These are phyloP conservation scores for Adineta ricciae DNA, from an alignment of 2,888 invertebrate species.

Conservation along the genomic window DNA sequence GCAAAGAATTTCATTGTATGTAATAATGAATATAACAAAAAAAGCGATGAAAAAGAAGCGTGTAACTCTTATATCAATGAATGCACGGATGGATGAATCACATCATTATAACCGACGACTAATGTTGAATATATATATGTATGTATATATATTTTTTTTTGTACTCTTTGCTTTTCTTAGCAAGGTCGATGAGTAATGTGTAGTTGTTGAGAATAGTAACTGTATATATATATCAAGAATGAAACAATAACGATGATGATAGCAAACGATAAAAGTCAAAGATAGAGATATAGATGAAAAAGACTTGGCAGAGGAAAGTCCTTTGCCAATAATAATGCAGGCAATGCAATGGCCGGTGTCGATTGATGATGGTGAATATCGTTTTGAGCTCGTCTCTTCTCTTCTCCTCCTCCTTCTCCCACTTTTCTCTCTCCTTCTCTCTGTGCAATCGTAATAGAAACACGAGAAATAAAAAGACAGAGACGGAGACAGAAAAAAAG, in stretches of 20 bases:
- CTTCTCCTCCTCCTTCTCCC: not conserved
- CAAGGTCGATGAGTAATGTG: not conserved
- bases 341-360: not conserved
- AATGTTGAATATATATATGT: not conserved
- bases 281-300: not conserved
- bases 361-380: conserved; percentile 2
- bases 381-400: not conserved
- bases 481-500: not conserved
- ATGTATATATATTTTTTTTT: not conserved
- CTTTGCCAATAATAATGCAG: not conserved
- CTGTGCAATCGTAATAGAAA: not conserved
- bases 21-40: conserved; percentile 13
- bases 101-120: not conserved
- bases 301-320: not conserved
- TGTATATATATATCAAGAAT: not conserved
- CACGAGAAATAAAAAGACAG: not conserved
- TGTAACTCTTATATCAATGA: conserved; percentile 9
- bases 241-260: not conserved
- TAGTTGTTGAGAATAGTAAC: not conserved
- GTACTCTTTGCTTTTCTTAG: not conserved
- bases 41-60: conserved; percentile 5
- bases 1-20: not conserved
- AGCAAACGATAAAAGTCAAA: not conserved
- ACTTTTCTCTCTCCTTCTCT: not conserved
- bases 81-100: conserved; percentile 13